Conservation (phyloP, 1,140 invertebrate species). For the Drosophila saltans region DNA sequence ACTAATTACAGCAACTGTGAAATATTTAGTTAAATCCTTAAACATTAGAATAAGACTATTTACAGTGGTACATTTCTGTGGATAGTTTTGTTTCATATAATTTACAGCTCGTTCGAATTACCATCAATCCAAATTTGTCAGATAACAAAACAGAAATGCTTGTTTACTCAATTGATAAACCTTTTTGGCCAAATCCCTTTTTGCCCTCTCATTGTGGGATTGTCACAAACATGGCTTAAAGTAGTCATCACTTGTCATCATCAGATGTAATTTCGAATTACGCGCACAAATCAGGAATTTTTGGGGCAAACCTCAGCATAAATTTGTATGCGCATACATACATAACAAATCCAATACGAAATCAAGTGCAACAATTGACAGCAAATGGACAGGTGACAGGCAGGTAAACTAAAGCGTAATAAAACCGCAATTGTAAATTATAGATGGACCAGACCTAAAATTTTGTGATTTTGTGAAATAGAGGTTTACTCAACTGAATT, state of each 20-base stretch:
- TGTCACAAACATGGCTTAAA: not conserved
- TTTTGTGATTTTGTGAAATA: not conserved
- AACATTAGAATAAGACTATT: no score
- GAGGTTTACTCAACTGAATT: not conserved
- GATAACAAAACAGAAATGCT: not conserved
- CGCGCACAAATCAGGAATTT: conserved; percentile 2
- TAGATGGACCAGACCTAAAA: not conserved
- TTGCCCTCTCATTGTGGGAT: not conserved
- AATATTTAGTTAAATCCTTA: no score
- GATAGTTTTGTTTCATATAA: no score
- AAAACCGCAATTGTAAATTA: conserved; percentile 8
- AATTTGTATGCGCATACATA: not conserved
- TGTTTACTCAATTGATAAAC: not conserved
- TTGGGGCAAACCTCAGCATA: not conserved
- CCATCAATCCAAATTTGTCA: no score
- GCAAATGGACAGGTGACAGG: conserved; percentile 1
- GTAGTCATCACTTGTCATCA: not conserved
- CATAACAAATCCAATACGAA: not conserved
- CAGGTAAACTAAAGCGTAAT: not conserved
- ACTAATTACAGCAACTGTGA: no score
- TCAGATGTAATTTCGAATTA: not conserved
- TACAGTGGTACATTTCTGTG: no score
- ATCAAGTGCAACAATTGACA: conserved; percentile 6
- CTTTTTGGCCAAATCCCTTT: not conserved
- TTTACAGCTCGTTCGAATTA: no score